Evolutionary conservation across 2,797 vertebrate species (phyloP).

Genomic region (Scolopax bukidnonensis): DNA sequence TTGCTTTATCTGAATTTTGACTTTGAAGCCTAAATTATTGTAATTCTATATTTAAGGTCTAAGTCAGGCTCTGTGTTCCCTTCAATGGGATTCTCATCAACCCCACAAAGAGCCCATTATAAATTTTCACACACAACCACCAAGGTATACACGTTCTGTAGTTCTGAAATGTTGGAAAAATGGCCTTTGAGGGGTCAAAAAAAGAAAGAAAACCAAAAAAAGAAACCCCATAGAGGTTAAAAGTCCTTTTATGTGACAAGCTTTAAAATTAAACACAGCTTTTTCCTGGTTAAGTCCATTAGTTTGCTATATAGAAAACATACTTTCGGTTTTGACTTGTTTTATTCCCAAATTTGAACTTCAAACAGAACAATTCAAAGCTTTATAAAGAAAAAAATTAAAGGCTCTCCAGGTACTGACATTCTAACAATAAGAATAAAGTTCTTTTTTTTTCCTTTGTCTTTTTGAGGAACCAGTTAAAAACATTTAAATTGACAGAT

Average conservation of each 20-base stretch:
- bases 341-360: conserved; percentile 42
- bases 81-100: background rate
- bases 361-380: conserved; percentile 49
- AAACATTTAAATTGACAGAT: conserved; percentile 11
- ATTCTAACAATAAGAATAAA: conserved; percentile 9
- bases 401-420: conserved; percentile 52
- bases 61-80: background rate
- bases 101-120: background rate
- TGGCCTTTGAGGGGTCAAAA: background rate
- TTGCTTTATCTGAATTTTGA: conserved; percentile 4
- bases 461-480: conserved; percentile 14
- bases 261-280: conserved; percentile 13
- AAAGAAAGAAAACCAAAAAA: background rate
- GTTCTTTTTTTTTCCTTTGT: background rate
- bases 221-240: background rate
- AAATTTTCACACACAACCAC: background rate
- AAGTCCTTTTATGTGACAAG: conserved; percentile 10
- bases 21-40: conserved; percentile 25
- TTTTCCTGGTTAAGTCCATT: conserved; percentile 33
- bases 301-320: background rate
- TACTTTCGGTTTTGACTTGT: conserved; percentile 17
- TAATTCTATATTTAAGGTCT: conserved; percentile 13
- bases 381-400: conserved; percentile 28
- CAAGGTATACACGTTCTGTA: background rate
- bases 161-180: background rate